Conservation (phyloP, 2,888 invertebrate species). For the Nezara viridula region DNA sequence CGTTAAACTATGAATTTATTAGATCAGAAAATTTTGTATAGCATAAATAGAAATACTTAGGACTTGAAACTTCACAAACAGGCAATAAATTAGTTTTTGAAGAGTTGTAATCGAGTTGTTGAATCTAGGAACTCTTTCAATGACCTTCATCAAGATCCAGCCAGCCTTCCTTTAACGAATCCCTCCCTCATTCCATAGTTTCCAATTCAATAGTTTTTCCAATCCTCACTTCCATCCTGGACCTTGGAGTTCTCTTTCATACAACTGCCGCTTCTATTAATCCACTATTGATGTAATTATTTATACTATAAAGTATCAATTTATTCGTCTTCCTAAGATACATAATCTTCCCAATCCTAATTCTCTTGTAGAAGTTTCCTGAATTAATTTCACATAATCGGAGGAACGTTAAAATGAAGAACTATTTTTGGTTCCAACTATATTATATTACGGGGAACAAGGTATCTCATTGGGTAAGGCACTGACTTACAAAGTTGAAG, state of each 20-base stretch:
- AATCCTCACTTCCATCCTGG: not conserved
- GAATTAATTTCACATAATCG: too few relatives aligned
- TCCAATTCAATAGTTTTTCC: not conserved
- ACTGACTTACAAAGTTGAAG: too few relatives aligned
- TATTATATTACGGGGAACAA: too few relatives aligned
- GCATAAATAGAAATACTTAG: not conserved
- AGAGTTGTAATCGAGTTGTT: not conserved
- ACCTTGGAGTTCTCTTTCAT: not conserved
- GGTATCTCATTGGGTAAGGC: too few relatives aligned
- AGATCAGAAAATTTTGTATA: not conserved
- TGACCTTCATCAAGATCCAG: not conserved
- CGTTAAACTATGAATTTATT: not conserved
- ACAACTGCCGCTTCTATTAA: not conserved
- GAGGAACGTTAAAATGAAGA: too few relatives aligned
- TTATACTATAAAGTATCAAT: not conserved
- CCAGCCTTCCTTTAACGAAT: not conserved
- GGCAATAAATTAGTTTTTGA: not conserved
- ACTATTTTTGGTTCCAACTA: too few relatives aligned
- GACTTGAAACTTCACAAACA: not conserved
- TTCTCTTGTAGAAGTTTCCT: too few relatives aligned
- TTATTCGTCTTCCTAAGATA: not conserved
- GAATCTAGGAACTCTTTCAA: constrained; percentile 15
- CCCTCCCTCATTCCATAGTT: too few relatives aligned
- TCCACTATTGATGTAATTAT: not conserved
- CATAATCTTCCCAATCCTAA: not conserved